Evolutionary conservation across 1,140 invertebrate species (phyloP).

Genomic region (Potamilus streckersoni): DNA sequence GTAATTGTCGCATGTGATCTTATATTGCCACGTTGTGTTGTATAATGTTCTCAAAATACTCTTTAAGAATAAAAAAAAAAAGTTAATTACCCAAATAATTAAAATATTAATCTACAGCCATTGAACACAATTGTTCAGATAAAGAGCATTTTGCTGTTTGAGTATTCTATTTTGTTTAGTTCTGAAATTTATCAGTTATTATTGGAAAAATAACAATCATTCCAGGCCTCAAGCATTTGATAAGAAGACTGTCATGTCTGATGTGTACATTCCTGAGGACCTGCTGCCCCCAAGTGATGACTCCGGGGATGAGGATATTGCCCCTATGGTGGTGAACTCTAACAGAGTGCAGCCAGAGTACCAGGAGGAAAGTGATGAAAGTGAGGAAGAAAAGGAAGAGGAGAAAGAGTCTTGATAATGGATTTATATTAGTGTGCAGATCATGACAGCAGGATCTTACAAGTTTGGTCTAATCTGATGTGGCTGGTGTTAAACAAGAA

Average conservation of each 20-base stretch:
- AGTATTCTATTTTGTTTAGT: neutral
- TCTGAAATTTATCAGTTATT: neutral
- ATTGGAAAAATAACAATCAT: neutral
- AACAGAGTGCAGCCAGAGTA: conserved; percentile 42
- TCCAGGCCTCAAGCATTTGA: conserved; percentile 48
- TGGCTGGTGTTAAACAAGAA: neutral
- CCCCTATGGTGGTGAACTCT: conserved; percentile 40
- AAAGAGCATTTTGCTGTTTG: neutral
- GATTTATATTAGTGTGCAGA: neutral
- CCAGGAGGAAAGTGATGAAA: conserved; percentile 30
- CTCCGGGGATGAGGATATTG: conserved; percentile 38
- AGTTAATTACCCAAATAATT: neutral
- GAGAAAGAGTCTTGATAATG: neutral
- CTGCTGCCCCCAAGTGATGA: conserved; percentile 58
- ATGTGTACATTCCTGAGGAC: conserved; percentile 49
- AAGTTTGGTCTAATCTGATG: neutral
- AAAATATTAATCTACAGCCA: neutral
- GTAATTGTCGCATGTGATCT: too few species aligned
- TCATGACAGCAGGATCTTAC: neutral
- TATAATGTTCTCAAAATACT: too few species aligned
- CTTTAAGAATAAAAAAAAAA: too few species aligned
- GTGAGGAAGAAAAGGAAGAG: conserved; percentile 27
- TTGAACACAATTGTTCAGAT: neutral
- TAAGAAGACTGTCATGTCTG: conserved; percentile 16
- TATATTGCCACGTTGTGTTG: too few species aligned